phyloP scores from a whole-genome alignment of 2,113 vertebrate species.

The Trogon melanurus region DNA sequence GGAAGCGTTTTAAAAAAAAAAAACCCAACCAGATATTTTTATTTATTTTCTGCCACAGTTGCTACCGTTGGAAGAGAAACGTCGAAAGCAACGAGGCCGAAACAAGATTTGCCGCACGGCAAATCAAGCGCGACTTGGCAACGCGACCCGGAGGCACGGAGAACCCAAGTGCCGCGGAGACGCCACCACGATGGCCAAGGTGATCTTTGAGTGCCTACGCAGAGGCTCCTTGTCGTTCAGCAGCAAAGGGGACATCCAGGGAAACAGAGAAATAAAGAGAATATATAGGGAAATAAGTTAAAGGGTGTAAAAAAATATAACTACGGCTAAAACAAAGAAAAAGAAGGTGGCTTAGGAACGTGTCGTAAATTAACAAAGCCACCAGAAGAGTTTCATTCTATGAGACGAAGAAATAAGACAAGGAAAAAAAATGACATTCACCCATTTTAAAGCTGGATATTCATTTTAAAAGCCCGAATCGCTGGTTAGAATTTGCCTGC shows the following conservation, averaged over 20 bases:
- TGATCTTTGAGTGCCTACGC: neutral
- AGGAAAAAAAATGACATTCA: neutral
- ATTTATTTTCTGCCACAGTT: neutral
- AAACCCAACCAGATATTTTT: neutral
- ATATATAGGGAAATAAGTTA: neutral
- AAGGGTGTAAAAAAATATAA: neutral
- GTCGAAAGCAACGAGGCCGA: neutral
- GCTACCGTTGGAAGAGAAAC: neutral
- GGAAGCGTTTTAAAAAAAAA: neutral
- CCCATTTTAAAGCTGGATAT: neutral
- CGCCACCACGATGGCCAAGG: rapidly evolving
- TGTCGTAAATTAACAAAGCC: neutral
- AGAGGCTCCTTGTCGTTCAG: neutral
- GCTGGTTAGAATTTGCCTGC: neutral
- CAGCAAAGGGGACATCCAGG: neutral
- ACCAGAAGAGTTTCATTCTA: neutral
- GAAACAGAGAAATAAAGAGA: neutral
- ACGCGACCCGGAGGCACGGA: neutral
- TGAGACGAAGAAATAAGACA: neutral
- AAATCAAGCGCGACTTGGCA: neutral
- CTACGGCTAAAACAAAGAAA: neutral
- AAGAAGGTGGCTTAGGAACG: neutral
- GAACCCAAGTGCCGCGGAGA: neutral
- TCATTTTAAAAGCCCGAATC: neutral
- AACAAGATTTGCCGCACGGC: neutral